Evolutionary conservation across 1,140 invertebrate species (phyloP), one percentile per base, ranked within the genome.

Genomic region (Eufriesea mexicana): DNA sequence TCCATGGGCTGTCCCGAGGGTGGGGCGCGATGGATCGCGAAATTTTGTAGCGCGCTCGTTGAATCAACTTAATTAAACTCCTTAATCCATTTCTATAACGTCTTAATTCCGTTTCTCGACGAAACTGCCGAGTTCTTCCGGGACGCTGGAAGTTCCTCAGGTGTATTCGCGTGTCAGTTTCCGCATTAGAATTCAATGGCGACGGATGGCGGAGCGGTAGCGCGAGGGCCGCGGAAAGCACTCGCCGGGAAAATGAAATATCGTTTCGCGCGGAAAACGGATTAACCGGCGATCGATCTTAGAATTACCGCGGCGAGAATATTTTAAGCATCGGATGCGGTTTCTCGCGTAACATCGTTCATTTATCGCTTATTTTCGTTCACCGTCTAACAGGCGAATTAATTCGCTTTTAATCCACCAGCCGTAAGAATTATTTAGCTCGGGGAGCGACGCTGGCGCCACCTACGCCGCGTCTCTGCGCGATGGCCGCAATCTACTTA

Each of bases 61-160:
- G 88, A 89, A 88, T 89, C 87, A 86, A 89, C 87, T 89, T 89
- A 89, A 89, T 89, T 89, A 89, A 89, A 89, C 87, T 89, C 86
- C 84, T 86, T 89, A 84, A 89, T 89, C 88, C 88, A 86, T 89
- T 89, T 89, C 88, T 86, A 89, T 89, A 88, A 89, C 81, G 88
- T 85, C 81, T 89, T 88, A 89, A 89, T 84, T 88, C 84, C 81
- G 73, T 84, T 86, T 84, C 81, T 77, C 68, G 45, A 79, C 80
- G 86, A 89, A 88, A 74, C 71, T 82, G 49, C 42, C 28, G 76
- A 75, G 85, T 87, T 87, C 54, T 79, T 61, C 62, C 78, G 51
- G 62, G 75, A 14, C n/a, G 59, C 12, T 51, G 74, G 79, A 87
- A 83, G 75, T 89, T 85, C 51, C 25, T 23, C 75, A 76, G 72